Conservation (phyloP, 2,797 vertebrate species). For the Morelia viridis region DNA sequence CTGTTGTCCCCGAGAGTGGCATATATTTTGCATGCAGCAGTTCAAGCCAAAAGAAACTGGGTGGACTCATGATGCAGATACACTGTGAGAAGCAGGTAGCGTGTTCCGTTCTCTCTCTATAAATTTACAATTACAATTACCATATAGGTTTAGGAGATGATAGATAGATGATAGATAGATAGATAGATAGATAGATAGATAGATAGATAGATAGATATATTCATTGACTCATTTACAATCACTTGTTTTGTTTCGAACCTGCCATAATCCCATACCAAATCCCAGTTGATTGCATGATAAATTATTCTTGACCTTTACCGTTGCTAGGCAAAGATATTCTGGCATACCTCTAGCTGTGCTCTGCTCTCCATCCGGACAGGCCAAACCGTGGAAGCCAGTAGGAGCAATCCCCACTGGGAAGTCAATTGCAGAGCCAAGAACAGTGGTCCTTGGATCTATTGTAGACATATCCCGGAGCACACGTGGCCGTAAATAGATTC, state of each 20-base stretch:
- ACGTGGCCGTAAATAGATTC: slow-evolving; percentile 86
- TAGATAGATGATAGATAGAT: neutral
- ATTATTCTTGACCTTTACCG: neutral
- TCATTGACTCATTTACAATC: neutral
- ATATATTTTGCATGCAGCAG: neutral
- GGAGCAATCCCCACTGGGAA: slow-evolving; percentile 90
- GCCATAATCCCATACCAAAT: neutral
- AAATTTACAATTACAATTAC: neutral
- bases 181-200: too few relatives aligned
- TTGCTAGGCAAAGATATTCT: neutral
- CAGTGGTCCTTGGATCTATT: slow-evolving; percentile 82
- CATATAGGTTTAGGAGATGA: neutral
- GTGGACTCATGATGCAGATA: neutral
- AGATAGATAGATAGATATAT: neutral
- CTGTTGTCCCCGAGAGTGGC: neutral
- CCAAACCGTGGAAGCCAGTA: slow-evolving; percentile 87
- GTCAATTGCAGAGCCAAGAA: slow-evolving; percentile 87
- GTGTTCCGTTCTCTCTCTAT: neutral
- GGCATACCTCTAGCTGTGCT: slow-evolving; percentile 89
- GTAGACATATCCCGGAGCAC: slow-evolving; percentile 83
- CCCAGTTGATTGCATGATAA: neutral
- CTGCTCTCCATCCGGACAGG: slow-evolving; percentile 90
- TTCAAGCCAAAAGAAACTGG: neutral
- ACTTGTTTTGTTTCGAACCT: neutral
- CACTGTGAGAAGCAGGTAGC: neutral